Percentiles rank a stretch among this genome's conserved stretches.
These are phyloP conservation scores for Ptiloglossa arizonensis DNA, from an alignment of 1,140 invertebrate genomes.

Conservation along the genomic window DNA sequence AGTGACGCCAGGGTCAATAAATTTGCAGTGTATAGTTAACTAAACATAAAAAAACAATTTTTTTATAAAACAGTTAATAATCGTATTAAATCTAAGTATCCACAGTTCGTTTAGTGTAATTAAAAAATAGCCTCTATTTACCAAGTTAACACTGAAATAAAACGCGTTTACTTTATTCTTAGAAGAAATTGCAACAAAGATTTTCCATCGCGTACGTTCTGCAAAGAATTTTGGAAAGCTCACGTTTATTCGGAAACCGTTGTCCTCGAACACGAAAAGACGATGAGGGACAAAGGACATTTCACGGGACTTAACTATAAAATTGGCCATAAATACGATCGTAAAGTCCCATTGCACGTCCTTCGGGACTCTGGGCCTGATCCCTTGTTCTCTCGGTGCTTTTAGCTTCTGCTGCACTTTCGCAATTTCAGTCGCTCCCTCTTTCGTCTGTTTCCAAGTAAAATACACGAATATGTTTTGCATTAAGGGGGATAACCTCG, in stretches of 20 bases:
- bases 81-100: no score
- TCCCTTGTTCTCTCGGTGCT: conserved; percentile 7
- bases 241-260: not conserved
- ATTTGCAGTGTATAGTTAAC: no score
- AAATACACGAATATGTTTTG: not conserved
- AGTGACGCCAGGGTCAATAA: no score
- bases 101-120: no score
- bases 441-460: not conserved
- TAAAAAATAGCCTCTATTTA: no score
- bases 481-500: no score
- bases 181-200: no score
- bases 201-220: not conserved
- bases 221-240: conserved; percentile 28
- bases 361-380: conserved; percentile 22
- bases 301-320: conserved; percentile 70
- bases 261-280: conserved; percentile 43
- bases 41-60: no score
- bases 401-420: conserved; percentile 1
- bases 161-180: not conserved
- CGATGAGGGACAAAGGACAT: conserved; percentile 60
- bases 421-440: not conserved
- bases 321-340: conserved; percentile 68
- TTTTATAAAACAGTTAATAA: no score
- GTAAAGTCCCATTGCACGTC: conserved; percentile 56
- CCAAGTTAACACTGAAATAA: no score